These are phyloP conservation scores for Chiloscyllium plagiosum DNA, from an alignment of 2,113 vertebrate genomes.

Conservation along the genomic window DNA sequence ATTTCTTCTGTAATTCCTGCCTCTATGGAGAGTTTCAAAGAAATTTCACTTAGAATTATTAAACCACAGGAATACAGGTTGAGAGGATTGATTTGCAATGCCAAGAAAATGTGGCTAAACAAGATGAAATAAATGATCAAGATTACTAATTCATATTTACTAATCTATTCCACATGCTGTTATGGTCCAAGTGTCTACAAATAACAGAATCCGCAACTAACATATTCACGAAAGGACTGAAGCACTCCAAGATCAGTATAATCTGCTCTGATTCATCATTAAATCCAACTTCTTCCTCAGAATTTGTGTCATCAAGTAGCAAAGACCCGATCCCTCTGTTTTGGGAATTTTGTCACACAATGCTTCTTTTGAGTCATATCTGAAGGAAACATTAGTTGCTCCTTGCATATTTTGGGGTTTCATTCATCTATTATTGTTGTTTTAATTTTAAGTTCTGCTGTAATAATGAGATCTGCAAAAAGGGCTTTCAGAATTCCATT, in stretches of 20 bases:
- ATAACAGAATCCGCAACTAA: neutral
- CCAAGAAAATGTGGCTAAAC: neutral
- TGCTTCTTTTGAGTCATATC: no score
- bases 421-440: neutral
- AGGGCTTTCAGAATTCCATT: neutral
- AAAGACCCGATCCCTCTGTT: no score
- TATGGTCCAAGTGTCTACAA: neutral
- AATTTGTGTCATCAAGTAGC: neutral
- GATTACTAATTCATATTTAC: neutral
- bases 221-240: neutral
- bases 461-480: neutral
- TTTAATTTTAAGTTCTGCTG: neutral
- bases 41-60: no score
- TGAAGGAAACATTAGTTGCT: neutral
- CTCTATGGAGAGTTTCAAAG: no score
- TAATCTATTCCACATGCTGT: neutral
- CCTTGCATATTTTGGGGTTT: neutral
- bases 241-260: neutral
- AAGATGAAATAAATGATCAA: neutral
- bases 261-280: neutral
- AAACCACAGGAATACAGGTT: no score
- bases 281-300: neutral
- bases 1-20: no score
- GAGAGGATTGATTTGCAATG: neutral
- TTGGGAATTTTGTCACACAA: no score